Evolutionary conservation across 2,113 vertebrate genomes (phyloP).

Genomic region (Nothocercus julius): DNA sequence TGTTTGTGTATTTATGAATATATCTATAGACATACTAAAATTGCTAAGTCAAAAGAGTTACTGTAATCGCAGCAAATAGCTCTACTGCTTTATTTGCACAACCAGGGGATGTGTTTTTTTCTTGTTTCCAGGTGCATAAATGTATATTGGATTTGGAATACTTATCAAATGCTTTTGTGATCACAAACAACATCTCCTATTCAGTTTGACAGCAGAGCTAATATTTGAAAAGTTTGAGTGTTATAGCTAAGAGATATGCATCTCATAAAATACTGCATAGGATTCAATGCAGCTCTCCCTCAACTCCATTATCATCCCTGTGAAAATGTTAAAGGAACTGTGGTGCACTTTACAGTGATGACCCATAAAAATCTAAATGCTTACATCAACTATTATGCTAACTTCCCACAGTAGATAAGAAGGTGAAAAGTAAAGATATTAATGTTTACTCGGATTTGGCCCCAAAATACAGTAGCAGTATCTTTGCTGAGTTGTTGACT

Average conservation of each 20-base stretch:
- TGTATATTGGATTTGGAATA: background rate
- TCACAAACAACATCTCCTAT: background rate
- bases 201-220: background rate
- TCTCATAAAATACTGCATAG: background rate
- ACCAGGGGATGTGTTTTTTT: background rate
- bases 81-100: background rate
- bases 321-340: background rate
- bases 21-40: background rate
- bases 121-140: background rate
- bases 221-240: background rate
- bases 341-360: background rate
- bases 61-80: background rate
- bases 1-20: background rate
- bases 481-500: background rate
- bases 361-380: rapidly evolving
- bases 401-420: background rate
- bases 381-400: background rate
- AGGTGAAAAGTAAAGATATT: background rate
- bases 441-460: background rate
- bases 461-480: background rate
- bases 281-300: background rate
- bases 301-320: background rate
- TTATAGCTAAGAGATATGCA: background rate
- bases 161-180: background rate
- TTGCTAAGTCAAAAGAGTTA: background rate